phyloP scores from a whole-genome alignment of 2,113 vertebrate species.

The Melanerpes aurifrons region DNA sequence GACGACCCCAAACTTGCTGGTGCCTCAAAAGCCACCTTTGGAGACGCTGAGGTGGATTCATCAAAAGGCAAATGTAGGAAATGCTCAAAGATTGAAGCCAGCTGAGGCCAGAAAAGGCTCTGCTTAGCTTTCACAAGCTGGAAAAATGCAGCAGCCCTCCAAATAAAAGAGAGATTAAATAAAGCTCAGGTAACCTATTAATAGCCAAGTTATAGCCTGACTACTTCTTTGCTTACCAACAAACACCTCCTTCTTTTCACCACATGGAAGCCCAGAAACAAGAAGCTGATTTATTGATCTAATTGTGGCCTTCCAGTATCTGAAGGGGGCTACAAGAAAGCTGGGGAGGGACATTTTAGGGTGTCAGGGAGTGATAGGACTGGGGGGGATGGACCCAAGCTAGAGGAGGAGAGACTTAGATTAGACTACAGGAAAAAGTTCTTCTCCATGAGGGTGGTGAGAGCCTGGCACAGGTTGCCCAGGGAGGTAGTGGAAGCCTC shows the following conservation, averaged over 20 bases:
- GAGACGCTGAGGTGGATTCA: background rate
- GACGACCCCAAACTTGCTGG: rapidly evolving
- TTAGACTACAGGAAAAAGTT: no score
- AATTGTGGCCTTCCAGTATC: no score
- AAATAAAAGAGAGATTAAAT: background rate
- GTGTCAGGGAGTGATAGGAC: no score
- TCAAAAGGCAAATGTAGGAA: background rate
- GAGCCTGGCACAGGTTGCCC: no score
- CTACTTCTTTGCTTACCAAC: background rate
- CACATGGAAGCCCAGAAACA: background rate
- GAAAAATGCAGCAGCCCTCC: background rate
- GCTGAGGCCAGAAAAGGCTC: background rate
- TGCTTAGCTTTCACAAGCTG: background rate
- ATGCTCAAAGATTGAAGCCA: background rate
- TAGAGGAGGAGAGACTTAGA: no score
- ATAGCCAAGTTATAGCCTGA: background rate
- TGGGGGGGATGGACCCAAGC: no score
- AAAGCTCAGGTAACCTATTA: background rate
- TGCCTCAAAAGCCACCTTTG: background rate
- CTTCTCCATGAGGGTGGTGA: no score
- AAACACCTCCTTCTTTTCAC: background rate
- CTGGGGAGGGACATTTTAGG: no score
- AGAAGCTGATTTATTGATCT: background rate
- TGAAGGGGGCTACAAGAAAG: no score
- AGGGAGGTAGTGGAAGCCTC: no score